phyloP scores from a whole-genome alignment of 2,113 vertebrate genomes.

The Cepphus grylle region DNA sequence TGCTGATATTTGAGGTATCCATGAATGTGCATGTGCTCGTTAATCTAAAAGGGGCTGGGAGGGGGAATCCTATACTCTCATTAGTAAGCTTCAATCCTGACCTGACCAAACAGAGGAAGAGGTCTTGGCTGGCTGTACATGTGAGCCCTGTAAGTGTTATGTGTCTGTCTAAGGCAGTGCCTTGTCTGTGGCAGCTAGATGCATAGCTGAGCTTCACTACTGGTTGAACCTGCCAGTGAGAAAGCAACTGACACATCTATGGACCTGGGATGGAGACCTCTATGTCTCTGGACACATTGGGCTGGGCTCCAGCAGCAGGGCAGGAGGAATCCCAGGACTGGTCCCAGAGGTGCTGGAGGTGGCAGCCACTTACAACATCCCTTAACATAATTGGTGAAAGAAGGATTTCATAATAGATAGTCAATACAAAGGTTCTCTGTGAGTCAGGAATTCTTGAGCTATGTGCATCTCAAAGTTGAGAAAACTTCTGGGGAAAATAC shows the following conservation, averaged over 20 bases:
- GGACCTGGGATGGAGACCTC: not conserved
- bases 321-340: not conserved
- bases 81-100: not conserved
- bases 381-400: not conserved
- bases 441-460: not conserved
- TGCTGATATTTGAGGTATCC: not conserved
- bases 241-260: not conserved
- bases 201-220: not conserved
- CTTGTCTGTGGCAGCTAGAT: not conserved
- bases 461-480: not conserved
- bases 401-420: not conserved
- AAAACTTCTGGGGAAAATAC: not conserved
- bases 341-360: not conserved
- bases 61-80: not conserved
- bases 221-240: not conserved
- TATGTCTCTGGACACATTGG: accelerated
- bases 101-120: not conserved
- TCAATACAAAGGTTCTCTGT: not conserved
- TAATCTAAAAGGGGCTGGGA: not conserved
- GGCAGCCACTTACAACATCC: accelerated
- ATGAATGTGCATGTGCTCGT: not conserved
- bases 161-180: not conserved
- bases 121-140: not conserved
- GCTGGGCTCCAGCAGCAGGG: not conserved
- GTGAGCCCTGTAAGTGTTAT: not conserved